Evolutionary conservation across 2,113 vertebrate genomes (phyloP).

Genomic region (Sinocyclocheilus grahami): DNA sequence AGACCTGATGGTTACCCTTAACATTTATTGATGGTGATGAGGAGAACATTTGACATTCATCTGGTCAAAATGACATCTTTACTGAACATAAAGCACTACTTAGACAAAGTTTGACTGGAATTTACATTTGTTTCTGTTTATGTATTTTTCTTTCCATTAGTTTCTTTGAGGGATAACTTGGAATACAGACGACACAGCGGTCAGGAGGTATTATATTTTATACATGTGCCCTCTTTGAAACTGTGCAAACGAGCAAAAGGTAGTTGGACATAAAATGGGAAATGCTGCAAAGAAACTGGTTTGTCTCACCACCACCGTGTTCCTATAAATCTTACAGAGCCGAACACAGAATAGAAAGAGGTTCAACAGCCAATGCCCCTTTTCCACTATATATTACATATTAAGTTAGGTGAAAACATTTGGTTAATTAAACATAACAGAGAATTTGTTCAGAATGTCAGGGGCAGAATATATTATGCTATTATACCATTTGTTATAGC

Average conservation of each 20-base stretch:
- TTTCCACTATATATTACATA: slow-evolving; percentile 20
- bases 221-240: background rate
- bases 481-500: slow-evolving; percentile 12
- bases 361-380: background rate
- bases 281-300: slow-evolving; percentile 14
- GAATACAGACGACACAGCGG: slow-evolving; percentile 39
- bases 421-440: background rate
- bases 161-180: slow-evolving; percentile 52
- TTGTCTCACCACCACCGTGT: background rate
- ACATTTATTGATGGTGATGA: background rate
- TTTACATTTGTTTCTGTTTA: background rate
- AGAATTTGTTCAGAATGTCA: background rate
- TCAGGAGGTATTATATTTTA: slow-evolving; percentile 56
- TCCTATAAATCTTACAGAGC: slow-evolving; percentile 34
- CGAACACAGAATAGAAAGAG: background rate
- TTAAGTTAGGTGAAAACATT: slow-evolving; percentile 9
- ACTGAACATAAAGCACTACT: background rate
- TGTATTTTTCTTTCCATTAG: background rate
- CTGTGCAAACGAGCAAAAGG: no score
- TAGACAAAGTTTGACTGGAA: background rate
- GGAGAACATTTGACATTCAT: background rate
- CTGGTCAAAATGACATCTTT: slow-evolving; percentile 13
- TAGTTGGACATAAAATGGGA: background rate
- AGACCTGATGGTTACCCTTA: background rate
- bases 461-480: slow-evolving; percentile 6